Percentiles rank a stretch among this genome's conserved stretches.
Conservation (phyloP, 2,888 invertebrate species). For the Clitarchus hookeri region DNA sequence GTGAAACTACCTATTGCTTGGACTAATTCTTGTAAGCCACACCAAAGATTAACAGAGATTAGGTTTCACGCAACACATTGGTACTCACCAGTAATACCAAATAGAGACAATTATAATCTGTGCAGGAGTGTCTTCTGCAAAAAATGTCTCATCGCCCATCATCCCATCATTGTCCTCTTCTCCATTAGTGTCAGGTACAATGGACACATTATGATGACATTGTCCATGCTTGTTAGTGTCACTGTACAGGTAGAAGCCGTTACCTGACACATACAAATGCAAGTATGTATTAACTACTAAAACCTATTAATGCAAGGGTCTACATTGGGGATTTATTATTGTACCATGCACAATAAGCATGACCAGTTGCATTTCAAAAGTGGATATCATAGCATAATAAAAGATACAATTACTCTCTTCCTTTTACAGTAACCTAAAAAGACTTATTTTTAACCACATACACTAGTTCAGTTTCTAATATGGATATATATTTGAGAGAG, state of each 20-base stretch:
- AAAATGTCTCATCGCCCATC: conserved; percentile 15
- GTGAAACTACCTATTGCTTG: no score
- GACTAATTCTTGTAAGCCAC: no score
- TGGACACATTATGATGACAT: conserved; percentile 44
- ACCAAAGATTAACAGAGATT: not conserved
- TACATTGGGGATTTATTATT: not conserved
- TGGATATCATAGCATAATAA: no score
- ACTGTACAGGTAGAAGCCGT: conserved; percentile 78
- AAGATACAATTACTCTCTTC: no score
- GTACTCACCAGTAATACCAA: conserved; percentile 75
- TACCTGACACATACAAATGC: conserved; percentile 56
- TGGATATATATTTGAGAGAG: no score
- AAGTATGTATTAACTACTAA: not conserved
- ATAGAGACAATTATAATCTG: conserved; percentile 73
- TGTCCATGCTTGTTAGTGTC: conserved; percentile 54
- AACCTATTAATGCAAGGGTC: not conserved
- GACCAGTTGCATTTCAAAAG: no score
- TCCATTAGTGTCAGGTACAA: conserved; percentile 30
- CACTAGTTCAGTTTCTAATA: no score
- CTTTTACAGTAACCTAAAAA: no score
- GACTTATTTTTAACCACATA: no score
- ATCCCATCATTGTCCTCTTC: conserved; percentile 34
- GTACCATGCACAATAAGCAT: no score
- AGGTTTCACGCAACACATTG: not conserved
- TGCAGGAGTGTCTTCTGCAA: conserved; percentile 62